Percentiles rank a stretch among this genome's conserved stretches.
Conservation (phyloP, 2,797 vertebrate species). For the Hippopotamyrus pictus region DNA sequence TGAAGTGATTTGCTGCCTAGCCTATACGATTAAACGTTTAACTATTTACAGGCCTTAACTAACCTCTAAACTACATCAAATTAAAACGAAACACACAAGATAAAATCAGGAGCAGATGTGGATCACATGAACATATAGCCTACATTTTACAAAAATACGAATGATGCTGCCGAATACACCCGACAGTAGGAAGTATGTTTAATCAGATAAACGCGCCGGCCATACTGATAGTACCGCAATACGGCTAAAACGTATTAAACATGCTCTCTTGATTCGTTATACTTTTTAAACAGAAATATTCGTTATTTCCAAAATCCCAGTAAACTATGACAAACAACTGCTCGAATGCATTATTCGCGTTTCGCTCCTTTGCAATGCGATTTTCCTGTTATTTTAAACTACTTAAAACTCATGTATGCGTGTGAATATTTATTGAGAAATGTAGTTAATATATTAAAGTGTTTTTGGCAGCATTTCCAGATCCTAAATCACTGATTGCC, state of each 20-base stretch:
- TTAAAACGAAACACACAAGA: not conserved
- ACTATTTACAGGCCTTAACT: not conserved
- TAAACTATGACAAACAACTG: not conserved
- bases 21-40: not conserved
- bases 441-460: not conserved
- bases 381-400: not conserved
- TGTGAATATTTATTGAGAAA: not conserved
- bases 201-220: not conserved
- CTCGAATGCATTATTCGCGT: not conserved
- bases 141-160: not conserved
- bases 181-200: not conserved
- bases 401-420: not conserved
- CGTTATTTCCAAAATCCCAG: not conserved
- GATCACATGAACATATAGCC: not conserved
- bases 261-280: not conserved
- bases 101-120: not conserved
- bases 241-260: not conserved
- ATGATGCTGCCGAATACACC: not conserved
- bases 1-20: not conserved
- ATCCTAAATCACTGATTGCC: not conserved
- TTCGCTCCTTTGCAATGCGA: not conserved
- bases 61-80: not conserved
- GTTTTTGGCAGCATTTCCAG: not conserved
- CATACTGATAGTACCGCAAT: not conserved
- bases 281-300: not conserved